Evolutionary conservation across 1,140 invertebrate species (phyloP).

Genomic region (Zaprionus taronus): DNA sequence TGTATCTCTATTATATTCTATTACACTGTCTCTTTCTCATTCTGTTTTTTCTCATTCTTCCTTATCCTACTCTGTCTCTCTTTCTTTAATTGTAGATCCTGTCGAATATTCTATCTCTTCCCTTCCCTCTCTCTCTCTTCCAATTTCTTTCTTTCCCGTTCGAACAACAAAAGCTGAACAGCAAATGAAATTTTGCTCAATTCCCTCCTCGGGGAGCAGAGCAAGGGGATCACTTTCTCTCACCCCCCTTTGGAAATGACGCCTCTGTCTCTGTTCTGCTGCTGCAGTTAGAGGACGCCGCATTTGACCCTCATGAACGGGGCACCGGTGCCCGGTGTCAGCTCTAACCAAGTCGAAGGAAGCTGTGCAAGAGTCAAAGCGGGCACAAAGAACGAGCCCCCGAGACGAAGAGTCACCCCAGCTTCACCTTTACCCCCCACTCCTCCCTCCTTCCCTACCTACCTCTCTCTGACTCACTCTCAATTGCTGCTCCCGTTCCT

Average conservation of each 20-base stretch:
- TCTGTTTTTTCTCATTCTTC: background rate
- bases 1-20: background rate
- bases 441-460: background rate
- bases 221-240: background rate
- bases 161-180: background rate
- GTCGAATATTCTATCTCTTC: background rate
- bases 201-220: background rate
- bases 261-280: conserved; percentile 1
- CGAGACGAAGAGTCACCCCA: conserved; percentile 22
- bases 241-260: background rate
- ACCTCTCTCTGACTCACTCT: background rate
- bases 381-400: conserved; percentile 32
- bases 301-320: conserved; percentile 30
- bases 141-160: background rate
- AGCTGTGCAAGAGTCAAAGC: conserved; percentile 4
- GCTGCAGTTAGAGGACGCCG: background rate
- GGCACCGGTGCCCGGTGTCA: conserved; percentile 21
- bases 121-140: background rate
- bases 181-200: conserved; percentile 7
- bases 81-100: background rate
- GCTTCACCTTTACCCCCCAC: too few relatives aligned
- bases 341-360: conserved; percentile 27
- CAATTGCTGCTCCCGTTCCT: background rate
- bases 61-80: too few relatives aligned
- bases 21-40: background rate